Conservation (phyloP, 1,140 invertebrate genomes). For the Hermetia illucens region DNA sequence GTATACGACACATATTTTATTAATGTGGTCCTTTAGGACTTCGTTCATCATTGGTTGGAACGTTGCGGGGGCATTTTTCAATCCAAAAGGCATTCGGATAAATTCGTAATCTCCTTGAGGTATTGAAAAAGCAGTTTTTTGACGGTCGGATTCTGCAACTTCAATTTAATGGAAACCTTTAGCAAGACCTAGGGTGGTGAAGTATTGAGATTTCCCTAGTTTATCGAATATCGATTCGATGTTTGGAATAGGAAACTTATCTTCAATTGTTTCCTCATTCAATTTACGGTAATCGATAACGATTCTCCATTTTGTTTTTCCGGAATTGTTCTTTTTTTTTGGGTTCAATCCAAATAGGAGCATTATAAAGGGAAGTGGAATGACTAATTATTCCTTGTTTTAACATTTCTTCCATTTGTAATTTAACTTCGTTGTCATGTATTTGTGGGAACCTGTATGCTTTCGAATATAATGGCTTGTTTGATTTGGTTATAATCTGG, state of each 20-base stretch:
- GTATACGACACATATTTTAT: too few species aligned
- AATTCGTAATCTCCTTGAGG: too few species aligned
- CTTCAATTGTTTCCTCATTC: slow-evolving; percentile 24
- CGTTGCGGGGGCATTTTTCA: too few species aligned
- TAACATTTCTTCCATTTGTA: slow-evolving; percentile 19
- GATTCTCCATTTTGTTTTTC: slow-evolving; percentile 26
- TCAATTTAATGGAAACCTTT: slow-evolving; percentile 24
- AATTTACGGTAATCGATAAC: slow-evolving; percentile 29
- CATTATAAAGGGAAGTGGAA: slow-evolving; percentile 20
- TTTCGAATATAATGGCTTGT: slow-evolving; percentile 16
- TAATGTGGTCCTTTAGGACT: too few species aligned
- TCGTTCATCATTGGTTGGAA: too few species aligned
- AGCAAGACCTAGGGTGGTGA: slow-evolving; percentile 20
- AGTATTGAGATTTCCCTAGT: slow-evolving; percentile 18
- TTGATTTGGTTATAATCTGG: slow-evolving; percentile 14
- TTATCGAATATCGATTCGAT: slow-evolving; percentile 28
- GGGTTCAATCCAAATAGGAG: slow-evolving; percentile 27
- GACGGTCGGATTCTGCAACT: too few species aligned
- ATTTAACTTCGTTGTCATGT: slow-evolving; percentile 24
- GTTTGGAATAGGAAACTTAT: slow-evolving; percentile 38
- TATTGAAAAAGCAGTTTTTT: too few species aligned
- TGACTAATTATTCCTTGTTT: slow-evolving; percentile 25
- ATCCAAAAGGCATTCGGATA: too few species aligned
- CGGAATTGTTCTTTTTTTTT: slow-evolving; percentile 28
- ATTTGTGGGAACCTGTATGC: slow-evolving; percentile 22